phyloP scores from a whole-genome alignment of 1,140 invertebrate species.

The Dreissena rostriformis region DNA sequence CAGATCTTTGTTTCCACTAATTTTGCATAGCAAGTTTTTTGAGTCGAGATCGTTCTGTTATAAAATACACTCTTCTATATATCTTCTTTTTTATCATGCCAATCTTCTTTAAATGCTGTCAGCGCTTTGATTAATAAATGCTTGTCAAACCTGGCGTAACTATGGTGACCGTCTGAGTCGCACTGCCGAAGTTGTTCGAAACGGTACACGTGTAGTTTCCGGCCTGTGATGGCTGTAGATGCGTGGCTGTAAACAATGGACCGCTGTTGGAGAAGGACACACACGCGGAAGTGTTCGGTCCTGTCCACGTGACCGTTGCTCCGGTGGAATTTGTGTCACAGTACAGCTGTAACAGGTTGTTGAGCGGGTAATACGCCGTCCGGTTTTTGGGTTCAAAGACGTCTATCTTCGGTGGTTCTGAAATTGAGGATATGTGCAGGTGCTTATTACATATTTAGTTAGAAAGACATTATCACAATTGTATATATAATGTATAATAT shows the following conservation, averaged over 20 bases:
- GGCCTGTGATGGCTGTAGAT: conserved; percentile 37
- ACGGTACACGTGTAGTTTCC: conserved; percentile 52
- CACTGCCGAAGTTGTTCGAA: conserved; percentile 30
- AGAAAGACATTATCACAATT: no score
- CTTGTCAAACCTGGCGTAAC: conserved; percentile 8
- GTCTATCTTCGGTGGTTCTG: conserved; percentile 41
- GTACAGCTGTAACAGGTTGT: not conserved
- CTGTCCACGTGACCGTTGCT: conserved; percentile 27
- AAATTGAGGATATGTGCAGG: not conserved
- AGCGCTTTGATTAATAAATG: no score
- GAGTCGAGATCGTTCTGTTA: no score
- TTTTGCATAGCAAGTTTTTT: no score
- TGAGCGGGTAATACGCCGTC: conserved; percentile 1
- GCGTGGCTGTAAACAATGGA: not conserved
- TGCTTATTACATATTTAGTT: no score
- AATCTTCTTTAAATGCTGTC: no score
- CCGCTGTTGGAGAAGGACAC: not conserved
- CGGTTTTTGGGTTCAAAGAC: conserved; percentile 31
- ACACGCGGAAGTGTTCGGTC: conserved; percentile 18
- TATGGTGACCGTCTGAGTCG: conserved; percentile 29
- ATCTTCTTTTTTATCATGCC: no score
- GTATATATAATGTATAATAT: no score
- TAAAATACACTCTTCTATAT: no score
- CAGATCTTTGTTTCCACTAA: no score
- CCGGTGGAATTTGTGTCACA: conserved; percentile 22